Evolutionary conservation across 2,113 vertebrate species (phyloP).

Genomic region (Triplophysa dalaica): DNA sequence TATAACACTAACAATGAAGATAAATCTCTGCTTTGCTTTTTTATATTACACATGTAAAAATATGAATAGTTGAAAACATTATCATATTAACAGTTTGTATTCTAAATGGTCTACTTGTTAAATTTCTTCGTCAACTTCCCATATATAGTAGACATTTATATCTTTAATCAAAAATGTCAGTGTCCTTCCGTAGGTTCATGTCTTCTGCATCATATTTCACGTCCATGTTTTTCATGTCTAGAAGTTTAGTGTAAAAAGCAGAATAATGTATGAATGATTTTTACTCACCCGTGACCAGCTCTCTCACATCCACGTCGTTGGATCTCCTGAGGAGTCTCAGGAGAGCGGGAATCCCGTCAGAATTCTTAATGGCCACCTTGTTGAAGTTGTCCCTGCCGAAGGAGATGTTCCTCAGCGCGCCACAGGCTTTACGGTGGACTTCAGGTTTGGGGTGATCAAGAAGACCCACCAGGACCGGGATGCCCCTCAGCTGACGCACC

Average conservation of each 20-base stretch:
- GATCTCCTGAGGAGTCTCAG: constrained; percentile 88
- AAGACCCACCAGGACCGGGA: constrained; percentile 86
- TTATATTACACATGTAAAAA: no score
- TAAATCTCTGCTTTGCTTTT: no score
- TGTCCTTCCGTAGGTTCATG: no score
- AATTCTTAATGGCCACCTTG: constrained; percentile 94
- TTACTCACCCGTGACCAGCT: constrained; percentile 87
- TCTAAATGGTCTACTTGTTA: no score
- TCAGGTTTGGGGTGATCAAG: constrained; percentile 89
- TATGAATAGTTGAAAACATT: no score
- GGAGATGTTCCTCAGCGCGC: constrained; percentile 92
- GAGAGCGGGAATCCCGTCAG: constrained; percentile 90
- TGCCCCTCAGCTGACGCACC: constrained; percentile 88
- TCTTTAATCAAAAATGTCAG: no score
- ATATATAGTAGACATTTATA: no score
- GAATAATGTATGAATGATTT: neutral
- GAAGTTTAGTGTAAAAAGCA: neutral
- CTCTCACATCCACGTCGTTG: constrained; percentile 89
- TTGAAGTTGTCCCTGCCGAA: constrained; percentile 92
- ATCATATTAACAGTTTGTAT: no score
- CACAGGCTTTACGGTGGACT: constrained; percentile 93
- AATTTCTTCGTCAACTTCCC: no score
- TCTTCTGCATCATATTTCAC: no score
- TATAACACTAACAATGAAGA: no score
- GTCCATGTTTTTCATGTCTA: no score